These are phyloP conservation scores for Acestrorhynchus altus DNA, from an alignment of 2,797 vertebrate genomes.

Conservation along the genomic window DNA sequence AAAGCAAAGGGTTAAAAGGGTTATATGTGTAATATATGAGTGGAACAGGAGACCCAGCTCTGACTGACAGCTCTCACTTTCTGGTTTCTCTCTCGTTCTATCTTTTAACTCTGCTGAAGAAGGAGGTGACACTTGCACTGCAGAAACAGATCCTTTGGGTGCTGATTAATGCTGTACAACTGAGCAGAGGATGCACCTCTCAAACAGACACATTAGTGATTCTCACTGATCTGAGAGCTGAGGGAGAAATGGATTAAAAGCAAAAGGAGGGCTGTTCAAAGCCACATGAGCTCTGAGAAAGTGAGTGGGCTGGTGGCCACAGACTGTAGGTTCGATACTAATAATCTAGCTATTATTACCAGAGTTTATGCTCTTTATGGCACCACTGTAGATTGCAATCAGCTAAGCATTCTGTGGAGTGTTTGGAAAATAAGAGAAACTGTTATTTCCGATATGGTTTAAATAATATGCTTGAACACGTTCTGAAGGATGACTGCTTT, in stretches of 20 bases:
- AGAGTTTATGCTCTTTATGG: neutral
- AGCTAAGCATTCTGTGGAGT: neutral
- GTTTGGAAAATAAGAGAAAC: neutral
- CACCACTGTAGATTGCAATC: neutral
- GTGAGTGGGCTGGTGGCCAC: neutral
- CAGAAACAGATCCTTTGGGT: constrained; percentile 66
- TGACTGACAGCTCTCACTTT: constrained; percentile 56
- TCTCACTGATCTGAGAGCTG: constrained; percentile 61
- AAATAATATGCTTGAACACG: too few species aligned
- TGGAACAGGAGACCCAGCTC: constrained; percentile 50
- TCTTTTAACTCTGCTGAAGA: constrained; percentile 61
- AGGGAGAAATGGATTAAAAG: constrained; percentile 14
- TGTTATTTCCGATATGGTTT: neutral
- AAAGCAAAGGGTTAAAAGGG: too few species aligned
- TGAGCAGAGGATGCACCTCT: constrained; percentile 52
- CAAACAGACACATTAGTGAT: constrained; percentile 64
- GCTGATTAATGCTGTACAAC: constrained; percentile 75
- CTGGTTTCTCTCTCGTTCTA: constrained; percentile 13
- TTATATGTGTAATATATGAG: constrained; percentile 55
- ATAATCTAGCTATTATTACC: constrained; percentile 19
- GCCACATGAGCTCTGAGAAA: neutral
- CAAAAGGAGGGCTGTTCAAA: constrained; percentile 23
- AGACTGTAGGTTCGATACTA: constrained; percentile 15
- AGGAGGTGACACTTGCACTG: constrained; percentile 67
- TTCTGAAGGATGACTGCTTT: neutral